Evolutionary conservation across 2,888 invertebrate genomes (phyloP).

Genomic region (Euproctis similis): DNA sequence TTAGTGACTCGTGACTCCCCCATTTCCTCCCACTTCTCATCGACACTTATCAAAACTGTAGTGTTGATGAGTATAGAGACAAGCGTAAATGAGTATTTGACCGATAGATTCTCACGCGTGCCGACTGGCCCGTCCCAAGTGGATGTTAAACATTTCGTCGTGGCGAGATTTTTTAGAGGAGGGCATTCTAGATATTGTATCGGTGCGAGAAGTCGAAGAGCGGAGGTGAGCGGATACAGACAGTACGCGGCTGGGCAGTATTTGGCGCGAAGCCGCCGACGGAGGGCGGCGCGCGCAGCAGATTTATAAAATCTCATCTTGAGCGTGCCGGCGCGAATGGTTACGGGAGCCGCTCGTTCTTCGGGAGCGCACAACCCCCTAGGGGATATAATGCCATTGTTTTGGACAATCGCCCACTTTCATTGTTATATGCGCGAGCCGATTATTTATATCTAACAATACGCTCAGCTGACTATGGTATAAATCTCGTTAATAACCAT

Average conservation of each 20-base stretch:
- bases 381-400: conserved; percentile 36
- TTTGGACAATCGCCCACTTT: conserved; percentile 33
- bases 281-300: conserved; percentile 33
- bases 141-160: conserved; percentile 28
- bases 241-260: conserved; percentile 26
- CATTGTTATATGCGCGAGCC: conserved; percentile 38
- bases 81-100: conserved; percentile 11
- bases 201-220: conserved; percentile 23
- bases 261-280: conserved; percentile 38
- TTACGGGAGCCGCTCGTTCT: conserved; percentile 30
- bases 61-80: conserved; percentile 7
- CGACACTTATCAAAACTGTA: conserved; percentile 1
- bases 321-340: conserved; percentile 15
- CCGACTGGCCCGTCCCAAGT: conserved; percentile 35
- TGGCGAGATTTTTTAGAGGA: conserved; percentile 36
- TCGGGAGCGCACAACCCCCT: conserved; percentile 35
- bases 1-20: conserved; percentile 33
- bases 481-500: conserved; percentile 41
- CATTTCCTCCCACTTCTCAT: conserved; percentile 19
- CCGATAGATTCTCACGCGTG: conserved; percentile 16
- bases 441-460: conserved; percentile 48
- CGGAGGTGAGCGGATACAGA: conserved; percentile 5
- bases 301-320: conserved; percentile 8
- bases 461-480: conserved; percentile 44
- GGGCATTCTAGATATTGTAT: conserved; percentile 39